Base-by-base conservation (phyloP, 2,797 vertebrate species). In the Cetoscarus ocellatus region DNA sequence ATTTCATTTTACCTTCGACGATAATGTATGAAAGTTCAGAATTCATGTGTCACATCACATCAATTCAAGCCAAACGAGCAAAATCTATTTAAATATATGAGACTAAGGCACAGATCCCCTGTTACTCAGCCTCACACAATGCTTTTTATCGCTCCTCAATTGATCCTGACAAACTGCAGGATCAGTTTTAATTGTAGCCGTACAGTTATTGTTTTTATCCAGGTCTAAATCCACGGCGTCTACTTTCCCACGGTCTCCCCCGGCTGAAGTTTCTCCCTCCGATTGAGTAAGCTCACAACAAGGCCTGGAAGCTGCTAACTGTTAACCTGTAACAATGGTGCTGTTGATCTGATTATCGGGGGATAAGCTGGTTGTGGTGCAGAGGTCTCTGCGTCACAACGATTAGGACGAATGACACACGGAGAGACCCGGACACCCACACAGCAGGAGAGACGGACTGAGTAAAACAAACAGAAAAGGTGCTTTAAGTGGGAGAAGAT, bases 271-370 rank as follows among this genome's bases (percentile, higher is more conserved):
- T 60, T 66, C 64, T 66, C 62, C 58, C 55, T 50, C 61, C 61
- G 61, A 19, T 38, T 42, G 66, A 53, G 67, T 34, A 52, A 40
- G 58, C 51, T 65, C 19, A 60, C 43, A 75, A 60, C 17, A 34
- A 71, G 50, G 43, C 48, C 56, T 39, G 11, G 54, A 73, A 54
- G 64, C 70, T 50, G 51, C 39, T 59, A 60, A 61, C 57, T 58
- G n/a, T 56, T 64, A 73, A 80, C 73, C 58, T 53, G 19, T 9
- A 79, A 82, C 75, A 86, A 76, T 57, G 64, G 63, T 18, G 34
- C 58, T 0, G 55, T 47, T 84, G 80, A 87, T 82, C 73, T 79
- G 73, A 86, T 88, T 84, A 85, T 53, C 65, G 62, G 59, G 47
- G 81, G 79, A 76, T 82, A 85, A 82, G 73, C 60, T 67, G 8